Evolutionary conservation across 1,140 invertebrate genomes (phyloP).

Genomic region (Atta texana): DNA sequence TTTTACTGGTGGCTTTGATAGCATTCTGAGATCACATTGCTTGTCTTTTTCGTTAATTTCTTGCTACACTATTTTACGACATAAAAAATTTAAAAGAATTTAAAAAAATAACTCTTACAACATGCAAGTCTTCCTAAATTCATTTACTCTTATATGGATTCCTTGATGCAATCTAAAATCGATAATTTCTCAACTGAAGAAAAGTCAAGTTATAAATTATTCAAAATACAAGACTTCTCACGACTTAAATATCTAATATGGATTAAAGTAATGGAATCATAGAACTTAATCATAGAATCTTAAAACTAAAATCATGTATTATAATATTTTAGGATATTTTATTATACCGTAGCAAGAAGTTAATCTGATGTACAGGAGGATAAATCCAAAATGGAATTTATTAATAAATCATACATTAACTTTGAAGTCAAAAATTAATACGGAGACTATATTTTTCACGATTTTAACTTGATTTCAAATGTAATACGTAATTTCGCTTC

Average conservation of each 20-base stretch:
- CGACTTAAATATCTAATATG: conserved; percentile 5
- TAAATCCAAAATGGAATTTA: conserved; percentile 8
- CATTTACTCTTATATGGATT: conserved; percentile 18
- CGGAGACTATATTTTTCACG: not conserved
- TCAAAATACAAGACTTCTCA: not conserved
- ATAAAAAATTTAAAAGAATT: conserved; percentile 28
- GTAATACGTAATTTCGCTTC: conserved; percentile 22
- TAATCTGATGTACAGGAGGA: conserved; percentile 1
- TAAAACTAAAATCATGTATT: not conserved
- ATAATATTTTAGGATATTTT: not conserved
- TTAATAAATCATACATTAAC: not conserved
- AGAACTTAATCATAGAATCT: not conserved
- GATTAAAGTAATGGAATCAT: conserved; percentile 14
- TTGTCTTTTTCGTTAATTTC: conserved; percentile 10
- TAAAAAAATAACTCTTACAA: not conserved
- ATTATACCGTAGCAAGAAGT: conserved; percentile 7
- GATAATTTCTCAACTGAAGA: not conserved
- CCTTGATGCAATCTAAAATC: conserved; percentile 1
- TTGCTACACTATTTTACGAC: not conserved
- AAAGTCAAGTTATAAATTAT: conserved; percentile 8
- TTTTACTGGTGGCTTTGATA: conserved; percentile 10
- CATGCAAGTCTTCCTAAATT: conserved; percentile 8
- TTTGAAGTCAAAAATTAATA: not conserved
- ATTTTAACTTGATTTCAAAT: conserved; percentile 30
- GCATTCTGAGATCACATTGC: not conserved